Percentiles rank a stretch among this genome's conserved stretches.
Conservation (phyloP, 2,113 vertebrate species). For the Urocitellus parryii region DNA sequence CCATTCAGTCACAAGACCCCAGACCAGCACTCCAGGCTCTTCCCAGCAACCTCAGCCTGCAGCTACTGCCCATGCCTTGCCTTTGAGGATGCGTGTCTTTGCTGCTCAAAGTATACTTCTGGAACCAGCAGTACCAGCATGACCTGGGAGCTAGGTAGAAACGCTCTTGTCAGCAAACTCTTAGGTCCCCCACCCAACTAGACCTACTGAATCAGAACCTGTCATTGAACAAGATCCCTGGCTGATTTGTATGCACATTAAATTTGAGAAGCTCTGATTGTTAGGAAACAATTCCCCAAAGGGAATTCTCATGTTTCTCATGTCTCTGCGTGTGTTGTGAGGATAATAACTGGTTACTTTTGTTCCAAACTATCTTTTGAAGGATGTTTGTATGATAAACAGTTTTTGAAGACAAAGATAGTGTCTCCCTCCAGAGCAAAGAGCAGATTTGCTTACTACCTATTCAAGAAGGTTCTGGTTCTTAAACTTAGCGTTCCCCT, state of each 20-base stretch:
- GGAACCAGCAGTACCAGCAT: not conserved
- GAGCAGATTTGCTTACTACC: not conserved
- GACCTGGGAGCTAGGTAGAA: not conserved
- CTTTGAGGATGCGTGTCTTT: accelerated
- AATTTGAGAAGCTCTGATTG: not conserved
- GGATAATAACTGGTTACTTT: not conserved
- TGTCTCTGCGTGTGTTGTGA: not conserved
- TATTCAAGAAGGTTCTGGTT: not conserved
- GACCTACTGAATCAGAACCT: not conserved
- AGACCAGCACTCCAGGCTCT: not conserved
- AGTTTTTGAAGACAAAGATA: not conserved
- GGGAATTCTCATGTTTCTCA: not conserved
- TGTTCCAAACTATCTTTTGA: not conserved
- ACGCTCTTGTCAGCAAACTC: not conserved
- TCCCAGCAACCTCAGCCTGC: too few relatives aligned
- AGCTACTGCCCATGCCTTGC: not conserved
- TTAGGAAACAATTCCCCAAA: not conserved
- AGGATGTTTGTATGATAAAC: not conserved
- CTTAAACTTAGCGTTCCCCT: not conserved
- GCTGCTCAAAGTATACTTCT: too few relatives aligned
- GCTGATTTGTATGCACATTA: not conserved
- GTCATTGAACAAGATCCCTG: not conserved
- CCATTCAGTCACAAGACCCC: not conserved
- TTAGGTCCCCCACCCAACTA: not conserved
- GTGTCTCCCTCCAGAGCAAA: not conserved